phyloP scores from a whole-genome alignment of 2,113 vertebrate genomes.

The Noturus placidus region DNA sequence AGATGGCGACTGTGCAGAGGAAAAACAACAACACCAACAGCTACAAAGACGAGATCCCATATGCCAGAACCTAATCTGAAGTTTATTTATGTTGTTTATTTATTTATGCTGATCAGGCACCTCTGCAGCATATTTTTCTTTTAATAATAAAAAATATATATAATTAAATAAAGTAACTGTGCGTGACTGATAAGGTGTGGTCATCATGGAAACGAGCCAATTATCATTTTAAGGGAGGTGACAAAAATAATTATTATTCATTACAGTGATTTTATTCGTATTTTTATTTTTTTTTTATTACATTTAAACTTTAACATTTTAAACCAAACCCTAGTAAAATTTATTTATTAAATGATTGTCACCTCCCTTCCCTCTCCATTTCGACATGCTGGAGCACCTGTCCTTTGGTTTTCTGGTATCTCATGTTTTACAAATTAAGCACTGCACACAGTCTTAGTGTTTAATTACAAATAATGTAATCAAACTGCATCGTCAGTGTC shows the following conservation, averaged over 20 bases:
- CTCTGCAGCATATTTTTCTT: neutral
- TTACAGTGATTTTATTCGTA: no score
- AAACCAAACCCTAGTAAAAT: no score
- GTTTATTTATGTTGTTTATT: no score
- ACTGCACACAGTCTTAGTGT: neutral
- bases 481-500: neutral
- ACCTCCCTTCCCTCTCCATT: neutral
- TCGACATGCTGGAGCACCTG: neutral
- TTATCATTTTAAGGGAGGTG: neutral
- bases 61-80: neutral
- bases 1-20: constrained; percentile 5
- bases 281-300: no score
- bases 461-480: neutral
- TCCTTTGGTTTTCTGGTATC: neutral
- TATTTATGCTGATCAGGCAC: neutral
- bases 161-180: neutral
- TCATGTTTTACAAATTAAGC: neutral
- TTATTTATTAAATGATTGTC: no score
- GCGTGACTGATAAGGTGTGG: neutral
- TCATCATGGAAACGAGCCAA: neutral
- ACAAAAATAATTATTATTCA: neutral
- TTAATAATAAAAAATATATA: neutral
- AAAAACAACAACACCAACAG: neutral
- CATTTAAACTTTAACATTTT: no score
- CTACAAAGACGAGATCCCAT: neutral